These are phyloP conservation scores for Strix aluco DNA, from an alignment of 2,113 vertebrate species.

Conservation along the genomic window DNA sequence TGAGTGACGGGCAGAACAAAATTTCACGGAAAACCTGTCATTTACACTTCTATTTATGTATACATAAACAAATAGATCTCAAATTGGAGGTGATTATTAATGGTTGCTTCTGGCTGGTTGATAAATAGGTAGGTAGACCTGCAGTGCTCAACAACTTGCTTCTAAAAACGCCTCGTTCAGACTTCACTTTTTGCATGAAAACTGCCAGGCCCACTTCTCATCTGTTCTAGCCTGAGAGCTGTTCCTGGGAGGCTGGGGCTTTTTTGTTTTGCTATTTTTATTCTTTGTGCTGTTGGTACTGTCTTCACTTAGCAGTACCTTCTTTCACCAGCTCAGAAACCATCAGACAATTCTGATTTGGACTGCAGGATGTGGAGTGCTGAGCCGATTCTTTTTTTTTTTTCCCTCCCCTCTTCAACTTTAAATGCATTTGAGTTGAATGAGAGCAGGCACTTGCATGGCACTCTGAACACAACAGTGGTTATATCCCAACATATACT, in stretches of 20 bases:
- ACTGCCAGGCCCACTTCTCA: not conserved
- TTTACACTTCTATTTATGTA: not conserved
- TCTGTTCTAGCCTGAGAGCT: not conserved
- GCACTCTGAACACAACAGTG: not conserved
- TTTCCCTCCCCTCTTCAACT: not conserved
- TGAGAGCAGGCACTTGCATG: not conserved
- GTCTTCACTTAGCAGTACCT: not conserved
- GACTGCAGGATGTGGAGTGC: not conserved
- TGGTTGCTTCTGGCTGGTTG: not conserved
- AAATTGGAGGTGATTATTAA: not conserved
- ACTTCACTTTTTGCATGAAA: not conserved
- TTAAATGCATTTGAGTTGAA: not conserved
- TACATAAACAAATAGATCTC: not conserved
- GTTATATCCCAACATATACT: not conserved
- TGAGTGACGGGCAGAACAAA: not conserved
- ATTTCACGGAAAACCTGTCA: not conserved
- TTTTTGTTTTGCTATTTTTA: too few relatives aligned
- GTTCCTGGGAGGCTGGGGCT: fast-evolving
- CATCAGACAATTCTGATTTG: not conserved
- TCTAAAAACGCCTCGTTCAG: not conserved
- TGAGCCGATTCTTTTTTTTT: not conserved
- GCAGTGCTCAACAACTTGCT: not conserved
- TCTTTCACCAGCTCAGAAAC: not conserved
- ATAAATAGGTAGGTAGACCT: not conserved
- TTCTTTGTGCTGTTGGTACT: not conserved